phyloP scores from a whole-genome alignment of 2,113 vertebrate genomes.

The Acinonyx jubatus region DNA sequence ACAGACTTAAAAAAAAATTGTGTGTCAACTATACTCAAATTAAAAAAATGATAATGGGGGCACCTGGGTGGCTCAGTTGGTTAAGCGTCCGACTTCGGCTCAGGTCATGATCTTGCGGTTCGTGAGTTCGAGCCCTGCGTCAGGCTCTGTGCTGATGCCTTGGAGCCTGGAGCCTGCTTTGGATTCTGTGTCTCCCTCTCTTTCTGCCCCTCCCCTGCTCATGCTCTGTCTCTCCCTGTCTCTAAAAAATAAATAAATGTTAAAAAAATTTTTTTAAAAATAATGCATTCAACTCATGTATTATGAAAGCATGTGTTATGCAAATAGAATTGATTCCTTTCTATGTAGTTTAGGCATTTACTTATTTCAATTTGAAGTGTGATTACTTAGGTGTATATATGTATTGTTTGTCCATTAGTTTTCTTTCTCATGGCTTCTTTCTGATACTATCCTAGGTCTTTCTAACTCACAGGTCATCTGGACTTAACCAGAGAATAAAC shows the following conservation, averaged over 20 bases:
- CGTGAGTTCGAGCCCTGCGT: too few relatives aligned
- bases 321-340: background rate
- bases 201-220: too few relatives aligned
- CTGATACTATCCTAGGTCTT: conserved; percentile 10
- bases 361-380: conserved; percentile 2
- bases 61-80: too few relatives aligned
- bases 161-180: too few relatives aligned
- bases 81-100: too few relatives aligned
- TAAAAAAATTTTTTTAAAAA: background rate
- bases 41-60: background rate
- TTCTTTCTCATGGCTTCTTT: conserved; percentile 35
- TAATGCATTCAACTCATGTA: background rate
- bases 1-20: background rate
- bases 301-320: background rate
- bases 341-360: background rate
- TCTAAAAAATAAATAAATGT: too few relatives aligned
- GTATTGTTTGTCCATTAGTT: background rate
- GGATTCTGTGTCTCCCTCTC: too few relatives aligned
- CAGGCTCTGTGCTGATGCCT: too few relatives aligned
- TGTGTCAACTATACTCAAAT: background rate
- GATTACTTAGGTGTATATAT: background rate
- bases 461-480: background rate
- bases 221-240: too few relatives aligned
- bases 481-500: background rate
- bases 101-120: too few relatives aligned